A percentile compares a stretch with the other conserved stretches of the same genome.
Conservation (phyloP, 2,113 vertebrate species). For the Myotis brandtii region DNA sequence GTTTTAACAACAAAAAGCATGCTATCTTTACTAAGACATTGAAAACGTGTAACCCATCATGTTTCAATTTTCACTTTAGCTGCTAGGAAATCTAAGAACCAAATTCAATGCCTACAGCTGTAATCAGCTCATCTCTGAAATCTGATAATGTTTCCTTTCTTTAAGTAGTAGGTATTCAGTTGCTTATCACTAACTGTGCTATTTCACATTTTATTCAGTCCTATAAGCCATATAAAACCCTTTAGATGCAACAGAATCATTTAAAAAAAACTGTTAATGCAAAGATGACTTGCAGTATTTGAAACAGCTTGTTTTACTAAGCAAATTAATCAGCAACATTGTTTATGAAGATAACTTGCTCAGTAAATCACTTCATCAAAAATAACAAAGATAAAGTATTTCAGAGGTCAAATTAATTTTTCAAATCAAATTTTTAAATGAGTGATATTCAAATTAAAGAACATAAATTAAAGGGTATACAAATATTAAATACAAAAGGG, state of each 20-base stretch:
- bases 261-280: background rate
- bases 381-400: conserved; percentile 26
- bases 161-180: background rate
- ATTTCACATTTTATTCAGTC: background rate
- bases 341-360: background rate
- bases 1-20: background rate
- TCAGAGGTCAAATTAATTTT: conserved; percentile 54
- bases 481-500: background rate
- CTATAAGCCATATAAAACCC: background rate
- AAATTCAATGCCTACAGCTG: conserved; percentile 3
- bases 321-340: conserved; percentile 22
- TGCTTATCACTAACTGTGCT: conserved; percentile 18
- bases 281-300: background rate
- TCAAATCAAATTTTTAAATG: conserved; percentile 48
- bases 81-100: conserved; percentile 62
- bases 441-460: conserved; percentile 15
- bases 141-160: conserved; percentile 7
- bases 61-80: conserved; percentile 47
- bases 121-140: conserved; percentile 59
- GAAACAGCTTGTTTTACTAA: conserved; percentile 45
- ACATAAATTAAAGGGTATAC: background rate
- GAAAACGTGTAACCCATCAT: conserved; percentile 31
- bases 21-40: conserved; percentile 36
- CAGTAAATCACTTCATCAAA: conserved; percentile 19
- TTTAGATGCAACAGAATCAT: background rate